Evolutionary conservation across 30 jellyfish, hydroid and myxozoan genomes (phyloP).

Genomic region (Clytia hemisphaerica): DNA sequence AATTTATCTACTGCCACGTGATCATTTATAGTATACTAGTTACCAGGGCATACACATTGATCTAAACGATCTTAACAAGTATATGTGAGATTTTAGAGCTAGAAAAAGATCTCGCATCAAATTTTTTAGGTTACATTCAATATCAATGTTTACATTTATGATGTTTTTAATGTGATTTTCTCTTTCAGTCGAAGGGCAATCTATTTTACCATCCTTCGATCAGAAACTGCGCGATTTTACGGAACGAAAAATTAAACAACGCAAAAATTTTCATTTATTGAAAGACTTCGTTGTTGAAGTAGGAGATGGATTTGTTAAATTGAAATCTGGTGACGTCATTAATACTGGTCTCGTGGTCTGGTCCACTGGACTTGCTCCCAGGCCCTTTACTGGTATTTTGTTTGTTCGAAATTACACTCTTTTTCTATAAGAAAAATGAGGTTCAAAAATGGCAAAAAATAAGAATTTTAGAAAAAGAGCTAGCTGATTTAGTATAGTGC

Average conservation of each 20-base stretch:
- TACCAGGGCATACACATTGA: no score
- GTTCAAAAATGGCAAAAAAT: no score
- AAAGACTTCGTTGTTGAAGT: constrained; percentile 84
- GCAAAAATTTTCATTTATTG: constrained; percentile 48
- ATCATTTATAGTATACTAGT: no score
- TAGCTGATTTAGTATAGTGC: no score
- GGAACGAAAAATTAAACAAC: constrained; percentile 49
- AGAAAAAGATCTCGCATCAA: no score
- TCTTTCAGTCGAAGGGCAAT: constrained; percentile 69
- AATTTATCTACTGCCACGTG: no score
- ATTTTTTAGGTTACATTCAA: neutral
- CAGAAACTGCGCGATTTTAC: constrained; percentile 71
- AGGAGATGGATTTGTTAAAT: constrained; percentile 51
- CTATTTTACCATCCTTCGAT: constrained; percentile 90
- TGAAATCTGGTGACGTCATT: constrained; percentile 63
- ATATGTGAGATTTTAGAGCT: no score
- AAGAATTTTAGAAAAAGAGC: no score
- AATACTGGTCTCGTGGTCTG: constrained; percentile 91
- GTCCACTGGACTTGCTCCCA: constrained; percentile 96
- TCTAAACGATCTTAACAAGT: no score
- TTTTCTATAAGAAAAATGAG: no score
- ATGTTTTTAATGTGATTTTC: neutral
- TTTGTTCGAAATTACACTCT: no score
- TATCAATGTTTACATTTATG: neutral
- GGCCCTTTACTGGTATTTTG: constrained; percentile 27